phyloP scores from a whole-genome alignment of 2,888 invertebrate genomes.

The Nipponacmea schrenckii region DNA sequence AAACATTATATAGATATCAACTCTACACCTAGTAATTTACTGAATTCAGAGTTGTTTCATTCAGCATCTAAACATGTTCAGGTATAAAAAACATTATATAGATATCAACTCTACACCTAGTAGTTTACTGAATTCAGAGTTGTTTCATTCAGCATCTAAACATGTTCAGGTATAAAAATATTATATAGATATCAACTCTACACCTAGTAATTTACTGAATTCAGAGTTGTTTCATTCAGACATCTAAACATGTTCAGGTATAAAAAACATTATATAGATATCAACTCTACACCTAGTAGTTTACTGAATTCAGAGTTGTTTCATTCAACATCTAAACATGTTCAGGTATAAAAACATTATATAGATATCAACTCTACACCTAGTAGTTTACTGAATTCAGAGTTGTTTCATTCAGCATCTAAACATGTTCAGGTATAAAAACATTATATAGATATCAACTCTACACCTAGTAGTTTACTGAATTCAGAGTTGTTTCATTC shows the following conservation, averaged over 20 bases:
- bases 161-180: conserved; percentile 82
- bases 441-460: conserved; percentile 93
- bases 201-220: conserved; percentile 84
- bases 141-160: conserved; percentile 91
- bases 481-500: conserved; percentile 92
- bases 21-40: conserved; percentile 80
- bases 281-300: conserved; percentile 83
- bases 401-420: conserved; percentile 90
- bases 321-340: conserved; percentile 90
- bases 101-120: conserved; percentile 87
- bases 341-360: conserved; percentile 78
- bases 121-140: conserved; percentile 85
- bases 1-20: conserved; percentile 85
- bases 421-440: too few species aligned
- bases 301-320: conserved; percentile 93
- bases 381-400: conserved; percentile 87
- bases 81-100: conserved; percentile 83
- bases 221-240: conserved; percentile 90
- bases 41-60: conserved; percentile 91
- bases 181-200: conserved; percentile 89
- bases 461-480: conserved; percentile 82
- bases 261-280: conserved; percentile 77
- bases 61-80: conserved; percentile 94
- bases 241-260: conserved; percentile 93
- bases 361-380: conserved; percentile 88